Base-by-base conservation (phyloP, 2,113 vertebrate species). In the Platanista minor region DNA sequence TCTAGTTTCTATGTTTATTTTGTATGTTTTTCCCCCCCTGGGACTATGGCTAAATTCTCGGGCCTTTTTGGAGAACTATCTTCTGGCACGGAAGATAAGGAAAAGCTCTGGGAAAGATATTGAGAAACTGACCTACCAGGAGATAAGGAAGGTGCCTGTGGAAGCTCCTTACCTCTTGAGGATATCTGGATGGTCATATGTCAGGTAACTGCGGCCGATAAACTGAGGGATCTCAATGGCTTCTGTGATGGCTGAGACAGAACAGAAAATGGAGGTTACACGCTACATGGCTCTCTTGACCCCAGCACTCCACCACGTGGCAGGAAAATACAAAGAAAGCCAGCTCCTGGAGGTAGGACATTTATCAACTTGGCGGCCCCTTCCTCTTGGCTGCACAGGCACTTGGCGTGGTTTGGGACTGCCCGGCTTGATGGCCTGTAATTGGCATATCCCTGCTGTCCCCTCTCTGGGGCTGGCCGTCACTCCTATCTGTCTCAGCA, bases 191-290 rank as follows among this genome's bases (percentile, higher is more conserved):
- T 98, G 99, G 96, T 99, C 99, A 1, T 99, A 99, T 0, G 97
- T 99, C 95, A 99, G 99, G 97, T 99, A 99, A 98, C 99, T 99
- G 93, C 99, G 99, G 52, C 99, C 99, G 6, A 99, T 99, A 82
- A 99, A 99, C 97, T 99, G 99, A 0, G 99, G 99, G n/a, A 99
- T 99, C 98, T 99, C 99, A 21, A 99, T 99, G 97, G 99, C 99
- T 98, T 99, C 99, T 62, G 99, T 99, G 93, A 99, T 99, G 31
- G 99, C 99, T 99, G 98, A 67, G 96, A 95, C 96, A 88, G 87
- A 96, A 74, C 29, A 94, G 87, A 98, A 85, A 80, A 86, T 0
- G 17, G 57, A 64, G 15, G 83, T 97, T 66, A 97, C 0, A 0
- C 0, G 62, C n/a, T 27, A 3, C 10, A 29, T 0, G 14, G 4